Evolutionary conservation across 1,140 invertebrate genomes (phyloP).

Genomic region (Aphidius ervi): DNA sequence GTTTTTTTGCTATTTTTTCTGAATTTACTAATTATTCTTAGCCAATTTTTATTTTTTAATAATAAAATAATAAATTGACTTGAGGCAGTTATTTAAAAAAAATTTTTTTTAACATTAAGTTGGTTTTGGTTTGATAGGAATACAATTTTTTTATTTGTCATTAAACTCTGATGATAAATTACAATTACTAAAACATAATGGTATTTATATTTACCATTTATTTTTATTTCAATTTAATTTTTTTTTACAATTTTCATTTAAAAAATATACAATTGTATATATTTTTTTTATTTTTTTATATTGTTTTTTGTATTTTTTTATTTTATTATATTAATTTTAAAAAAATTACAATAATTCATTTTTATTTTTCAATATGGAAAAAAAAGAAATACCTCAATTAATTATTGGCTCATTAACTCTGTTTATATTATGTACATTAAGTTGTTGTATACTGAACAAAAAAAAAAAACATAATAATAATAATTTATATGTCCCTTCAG

Average conservation of each 20-base stretch:
- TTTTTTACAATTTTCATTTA: not conserved
- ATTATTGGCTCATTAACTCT: not conserved
- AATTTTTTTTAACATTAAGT: not conserved
- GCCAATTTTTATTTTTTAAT: not conserved
- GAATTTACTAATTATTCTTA: conserved; percentile 11
- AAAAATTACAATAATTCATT: not conserved
- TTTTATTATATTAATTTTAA: not conserved
- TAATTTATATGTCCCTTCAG: conserved; percentile 12
- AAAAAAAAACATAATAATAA: conserved; percentile 5
- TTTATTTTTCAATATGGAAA: not conserved
- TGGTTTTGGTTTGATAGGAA: not conserved
- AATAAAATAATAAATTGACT: conserved; percentile 1
- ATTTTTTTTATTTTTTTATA: not conserved
- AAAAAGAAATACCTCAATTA: conserved; percentile 3
- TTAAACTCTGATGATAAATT: no score
- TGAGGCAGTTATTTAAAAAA: not conserved
- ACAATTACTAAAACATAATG: no score
- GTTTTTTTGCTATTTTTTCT: not conserved
- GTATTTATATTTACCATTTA: no score
- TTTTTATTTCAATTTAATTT: no score
- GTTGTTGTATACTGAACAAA: conserved; percentile 5
- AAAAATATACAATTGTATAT: not conserved
- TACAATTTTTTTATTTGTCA: no score
- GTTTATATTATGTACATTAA: no score
- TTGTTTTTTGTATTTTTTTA: not conserved